A percentile compares a stretch with the other conserved stretches of the same genome.
Evolutionary conservation across 1,140 invertebrate species (phyloP).

Genomic region (Tyrophagus putrescentiae): DNA sequence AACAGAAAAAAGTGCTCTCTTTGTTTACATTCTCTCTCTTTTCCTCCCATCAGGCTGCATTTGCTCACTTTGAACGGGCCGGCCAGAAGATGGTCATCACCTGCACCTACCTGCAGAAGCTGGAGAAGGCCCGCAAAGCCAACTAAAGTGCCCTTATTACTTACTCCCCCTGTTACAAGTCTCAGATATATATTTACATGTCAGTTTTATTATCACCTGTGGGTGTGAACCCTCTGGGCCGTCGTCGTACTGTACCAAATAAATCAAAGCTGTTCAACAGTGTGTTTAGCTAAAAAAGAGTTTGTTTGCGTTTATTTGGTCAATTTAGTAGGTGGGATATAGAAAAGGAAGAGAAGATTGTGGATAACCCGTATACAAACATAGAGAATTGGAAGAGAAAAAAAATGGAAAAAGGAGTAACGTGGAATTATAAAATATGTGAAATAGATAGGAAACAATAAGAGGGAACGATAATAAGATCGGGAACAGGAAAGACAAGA

Average conservation of each 20-base stretch:
- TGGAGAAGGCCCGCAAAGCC: constrained; percentile 3
- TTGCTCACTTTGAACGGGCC: constrained; percentile 1
- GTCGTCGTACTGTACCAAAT: too few relatives aligned
- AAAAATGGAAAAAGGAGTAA: too few relatives aligned
- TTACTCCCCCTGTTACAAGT: too few relatives aligned
- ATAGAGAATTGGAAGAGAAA: too few relatives aligned
- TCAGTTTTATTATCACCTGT: too few relatives aligned
- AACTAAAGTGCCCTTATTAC: neutral
- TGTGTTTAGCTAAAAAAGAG: constrained; percentile 4
- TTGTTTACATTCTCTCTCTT: neutral
- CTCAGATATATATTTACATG: too few relatives aligned
- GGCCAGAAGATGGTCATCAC: constrained; percentile 9
- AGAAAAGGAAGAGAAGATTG: too few relatives aligned
- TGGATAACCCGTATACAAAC: too few relatives aligned
- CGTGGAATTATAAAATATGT: too few relatives aligned
- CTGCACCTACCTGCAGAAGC: constrained; percentile 7
- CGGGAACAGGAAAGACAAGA: neutral
- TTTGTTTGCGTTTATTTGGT: neutral
- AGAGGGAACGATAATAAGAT: neutral
- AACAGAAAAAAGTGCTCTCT: too few relatives aligned
- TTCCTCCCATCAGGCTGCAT: neutral
- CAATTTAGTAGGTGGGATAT: too few relatives aligned
- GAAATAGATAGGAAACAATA: neutral
- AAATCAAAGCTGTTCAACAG: neutral
- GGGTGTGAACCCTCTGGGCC: too few relatives aligned